Conservation (phyloP, 1,140 invertebrate genomes). For the Caenorhabditis brenneri region DNA sequence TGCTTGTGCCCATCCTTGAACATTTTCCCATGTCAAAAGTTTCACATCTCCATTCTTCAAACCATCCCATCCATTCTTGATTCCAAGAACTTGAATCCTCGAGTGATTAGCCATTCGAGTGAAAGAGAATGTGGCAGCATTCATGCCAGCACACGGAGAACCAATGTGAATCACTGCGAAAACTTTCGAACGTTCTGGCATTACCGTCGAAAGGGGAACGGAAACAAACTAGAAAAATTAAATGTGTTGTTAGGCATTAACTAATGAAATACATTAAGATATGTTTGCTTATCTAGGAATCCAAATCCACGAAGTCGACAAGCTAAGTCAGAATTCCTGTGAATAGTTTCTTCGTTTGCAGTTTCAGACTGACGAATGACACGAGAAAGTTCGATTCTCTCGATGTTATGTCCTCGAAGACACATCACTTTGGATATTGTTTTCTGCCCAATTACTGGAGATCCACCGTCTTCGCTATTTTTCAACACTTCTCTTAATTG, state of each 20-base stretch:
- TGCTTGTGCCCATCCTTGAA: constrained; percentile 1
- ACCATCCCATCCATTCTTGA: constrained; percentile 23
- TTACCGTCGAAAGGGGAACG: not conserved
- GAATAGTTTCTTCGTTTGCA: not conserved
- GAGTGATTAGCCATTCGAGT: constrained; percentile 17
- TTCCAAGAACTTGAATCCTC: constrained; percentile 3
- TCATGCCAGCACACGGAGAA: constrained; percentile 25
- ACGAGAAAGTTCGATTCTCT: not conserved
- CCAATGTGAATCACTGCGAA: constrained; percentile 12
- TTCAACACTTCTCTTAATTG: not conserved
- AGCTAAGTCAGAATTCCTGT: not conserved
- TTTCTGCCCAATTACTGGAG: not conserved
- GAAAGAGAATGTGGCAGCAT: constrained; percentile 5
- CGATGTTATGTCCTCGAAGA: constrained; percentile 14
- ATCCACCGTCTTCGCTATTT: not conserved
- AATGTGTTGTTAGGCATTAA: too few species aligned
- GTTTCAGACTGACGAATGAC: constrained; percentile 18
- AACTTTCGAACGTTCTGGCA: not conserved
- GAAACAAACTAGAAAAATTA: constrained; percentile 1
- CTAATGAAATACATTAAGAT: constrained; percentile 15
- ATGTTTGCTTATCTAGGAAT: not conserved
- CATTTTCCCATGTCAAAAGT: not conserved
- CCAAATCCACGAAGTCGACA: constrained; percentile 11
- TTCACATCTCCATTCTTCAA: constrained; percentile 9
- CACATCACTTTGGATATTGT: constrained; percentile 14